phyloP scores from a whole-genome alignment of 2,797 vertebrate species.

The Urophycis tenuis region DNA sequence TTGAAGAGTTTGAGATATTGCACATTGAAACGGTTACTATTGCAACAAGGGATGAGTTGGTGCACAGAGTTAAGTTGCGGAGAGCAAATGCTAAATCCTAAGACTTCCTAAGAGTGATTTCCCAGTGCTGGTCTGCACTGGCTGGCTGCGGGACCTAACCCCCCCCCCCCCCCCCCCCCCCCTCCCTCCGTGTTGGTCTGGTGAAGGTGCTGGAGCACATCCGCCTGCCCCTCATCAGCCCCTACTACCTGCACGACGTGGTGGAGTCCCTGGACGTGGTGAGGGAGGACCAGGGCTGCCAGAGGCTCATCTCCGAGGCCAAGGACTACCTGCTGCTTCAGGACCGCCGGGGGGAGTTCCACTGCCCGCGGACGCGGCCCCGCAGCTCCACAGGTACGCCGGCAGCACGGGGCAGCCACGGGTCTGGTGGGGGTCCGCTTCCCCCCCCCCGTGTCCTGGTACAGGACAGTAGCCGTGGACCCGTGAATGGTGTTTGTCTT shows the following conservation, averaged over 20 bases:
- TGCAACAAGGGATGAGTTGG: no score
- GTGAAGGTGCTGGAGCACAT: slow-evolving; percentile 73
- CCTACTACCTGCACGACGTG: slow-evolving; percentile 77
- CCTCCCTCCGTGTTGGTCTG: not conserved
- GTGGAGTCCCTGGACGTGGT: slow-evolving; percentile 72
- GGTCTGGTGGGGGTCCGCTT: no score
- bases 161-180: not conserved
- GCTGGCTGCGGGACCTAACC: not conserved
- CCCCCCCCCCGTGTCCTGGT: not conserved
- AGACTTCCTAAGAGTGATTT: no score
- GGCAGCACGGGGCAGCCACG: no score
- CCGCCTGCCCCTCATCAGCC: slow-evolving; percentile 74
- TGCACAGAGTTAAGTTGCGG: no score
- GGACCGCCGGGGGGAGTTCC: slow-evolving; percentile 75
- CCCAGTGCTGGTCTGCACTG: no score
- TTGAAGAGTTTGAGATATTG: no score
- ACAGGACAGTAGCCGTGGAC: not conserved
- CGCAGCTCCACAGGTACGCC: slow-evolving; percentile 70
- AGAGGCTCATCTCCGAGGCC: slow-evolving; percentile 75
- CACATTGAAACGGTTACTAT: no score
- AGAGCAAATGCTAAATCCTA: no score
- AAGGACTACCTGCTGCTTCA: slow-evolving; percentile 78
- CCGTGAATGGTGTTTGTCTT: not conserved
- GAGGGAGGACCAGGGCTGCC: slow-evolving; percentile 68
- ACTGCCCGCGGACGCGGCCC: slow-evolving; percentile 66